Evolutionary conservation across 2,888 invertebrate species (phyloP).

Genomic region (Polydrusus tereticollis): DNA sequence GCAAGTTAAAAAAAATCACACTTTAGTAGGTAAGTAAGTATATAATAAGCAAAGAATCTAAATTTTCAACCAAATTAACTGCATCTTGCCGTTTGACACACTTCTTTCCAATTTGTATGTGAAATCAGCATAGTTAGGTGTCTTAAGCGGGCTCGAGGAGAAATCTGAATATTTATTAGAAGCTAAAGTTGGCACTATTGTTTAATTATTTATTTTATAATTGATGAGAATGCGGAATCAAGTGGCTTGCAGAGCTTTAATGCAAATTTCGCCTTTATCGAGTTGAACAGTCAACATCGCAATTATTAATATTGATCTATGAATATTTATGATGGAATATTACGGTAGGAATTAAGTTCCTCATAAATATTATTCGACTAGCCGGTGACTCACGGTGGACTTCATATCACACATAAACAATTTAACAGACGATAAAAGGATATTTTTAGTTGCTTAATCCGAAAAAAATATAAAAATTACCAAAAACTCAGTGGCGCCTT

Average conservation of each 20-base stretch:
- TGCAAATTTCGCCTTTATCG: background rate
- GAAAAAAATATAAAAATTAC: no score
- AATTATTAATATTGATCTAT: background rate
- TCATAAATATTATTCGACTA: no score
- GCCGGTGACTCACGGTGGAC: no score
- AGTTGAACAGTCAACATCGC: background rate
- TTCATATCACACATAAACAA: no score
- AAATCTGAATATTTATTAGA: conserved; percentile 39
- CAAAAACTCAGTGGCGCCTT: no score
- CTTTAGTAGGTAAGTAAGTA: background rate
- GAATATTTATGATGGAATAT: background rate
- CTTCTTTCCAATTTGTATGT: conserved; percentile 38
- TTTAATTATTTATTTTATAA: conserved; percentile 38
- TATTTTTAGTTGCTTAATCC: no score
- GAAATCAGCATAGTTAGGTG: conserved; percentile 35
- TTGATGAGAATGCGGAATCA: conserved; percentile 23
- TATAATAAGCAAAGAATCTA: background rate
- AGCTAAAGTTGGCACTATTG: conserved; percentile 22
- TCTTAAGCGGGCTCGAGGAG: conserved; percentile 16
- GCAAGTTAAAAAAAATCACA: no score
- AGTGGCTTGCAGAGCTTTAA: background rate
- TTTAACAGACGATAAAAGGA: no score
- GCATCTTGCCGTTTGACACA: conserved; percentile 27
- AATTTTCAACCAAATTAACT: conserved; percentile 1
- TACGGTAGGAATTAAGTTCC: no score